Percentiles rank a stretch among this genome's conserved stretches.
phyloP scores from a whole-genome alignment of 2,888 invertebrate species.

The Epirrita christyi region DNA sequence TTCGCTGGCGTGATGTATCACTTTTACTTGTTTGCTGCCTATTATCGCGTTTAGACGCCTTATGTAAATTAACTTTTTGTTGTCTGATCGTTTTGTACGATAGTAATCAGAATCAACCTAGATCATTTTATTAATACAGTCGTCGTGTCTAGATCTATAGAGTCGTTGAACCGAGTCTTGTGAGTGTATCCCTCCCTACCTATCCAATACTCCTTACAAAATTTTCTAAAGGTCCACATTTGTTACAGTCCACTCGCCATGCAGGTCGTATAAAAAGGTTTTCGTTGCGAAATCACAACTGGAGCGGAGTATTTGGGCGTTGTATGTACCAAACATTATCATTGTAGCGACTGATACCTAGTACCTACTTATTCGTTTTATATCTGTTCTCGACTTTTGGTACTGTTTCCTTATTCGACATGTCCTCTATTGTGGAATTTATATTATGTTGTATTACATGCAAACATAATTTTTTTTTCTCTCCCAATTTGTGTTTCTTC shows the following conservation, averaged over 20 bases:
- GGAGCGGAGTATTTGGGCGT: conserved; percentile 44
- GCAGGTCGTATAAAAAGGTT: conserved; percentile 50
- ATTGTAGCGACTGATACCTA: conserved; percentile 14
- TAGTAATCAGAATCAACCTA: conserved; percentile 19
- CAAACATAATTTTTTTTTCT: too few species aligned
- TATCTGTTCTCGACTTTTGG: conserved; percentile 9
- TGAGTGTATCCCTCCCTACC: not conserved
- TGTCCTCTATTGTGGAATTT: too few species aligned
- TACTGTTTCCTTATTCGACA: too few species aligned
- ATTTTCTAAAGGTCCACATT: conserved; percentile 26
- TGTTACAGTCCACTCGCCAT: conserved; percentile 49
- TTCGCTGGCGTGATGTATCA: conserved; percentile 30
- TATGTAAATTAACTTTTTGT: conserved; percentile 29
- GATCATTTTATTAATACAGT: conserved; percentile 11
- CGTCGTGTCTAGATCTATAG: conserved; percentile 9
- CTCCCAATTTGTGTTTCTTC: too few species aligned
- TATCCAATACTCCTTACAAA: conserved; percentile 9
- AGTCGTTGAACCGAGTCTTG: conserved; percentile 10
- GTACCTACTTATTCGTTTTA: conserved; percentile 18
- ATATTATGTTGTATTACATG: too few species aligned
- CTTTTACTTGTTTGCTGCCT: conserved; percentile 36
- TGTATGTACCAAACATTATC: conserved; percentile 30
- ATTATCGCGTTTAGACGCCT: conserved; percentile 33
- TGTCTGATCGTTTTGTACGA: conserved; percentile 17
- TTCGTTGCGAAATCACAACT: conserved; percentile 51